phyloP scores from a whole-genome alignment of 2,113 vertebrate species.

The Solea senegalensis region DNA sequence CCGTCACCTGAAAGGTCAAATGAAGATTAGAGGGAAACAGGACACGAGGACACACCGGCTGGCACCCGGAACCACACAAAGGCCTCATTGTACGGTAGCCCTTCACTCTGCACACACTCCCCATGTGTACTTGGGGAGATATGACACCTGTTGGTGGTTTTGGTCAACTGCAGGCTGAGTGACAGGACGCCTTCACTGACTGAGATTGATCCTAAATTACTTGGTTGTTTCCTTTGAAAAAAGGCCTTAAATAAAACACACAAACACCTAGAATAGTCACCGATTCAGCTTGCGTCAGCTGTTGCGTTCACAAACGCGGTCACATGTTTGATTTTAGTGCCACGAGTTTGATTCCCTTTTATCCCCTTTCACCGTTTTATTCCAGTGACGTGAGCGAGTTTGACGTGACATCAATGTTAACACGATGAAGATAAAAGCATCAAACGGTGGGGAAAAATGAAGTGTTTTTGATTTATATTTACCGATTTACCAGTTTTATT shows the following conservation, averaged over 20 bases:
- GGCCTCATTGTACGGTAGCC: slow-evolving; percentile 73
- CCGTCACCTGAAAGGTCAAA: slow-evolving; percentile 77
- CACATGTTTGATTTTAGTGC: background rate
- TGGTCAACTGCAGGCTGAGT: slow-evolving; percentile 49
- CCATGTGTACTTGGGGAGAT: slow-evolving; percentile 45
- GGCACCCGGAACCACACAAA: slow-evolving; percentile 77
- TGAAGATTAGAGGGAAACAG: slow-evolving; percentile 79
- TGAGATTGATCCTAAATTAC: background rate
- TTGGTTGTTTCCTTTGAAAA: background rate
- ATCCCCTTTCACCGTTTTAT: background rate
- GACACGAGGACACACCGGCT: slow-evolving; percentile 74
- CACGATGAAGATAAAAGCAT: background rate
- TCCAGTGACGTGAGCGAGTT: background rate
- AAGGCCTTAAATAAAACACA: background rate
- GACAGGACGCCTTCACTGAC: background rate
- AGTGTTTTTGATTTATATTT: slow-evolving; percentile 21
- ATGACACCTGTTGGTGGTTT: slow-evolving; percentile 78
- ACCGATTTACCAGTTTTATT: slow-evolving; percentile 8
- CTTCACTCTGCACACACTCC: slow-evolving; percentile 24
- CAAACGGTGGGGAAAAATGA: background rate
- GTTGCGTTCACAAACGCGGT: background rate
- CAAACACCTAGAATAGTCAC: background rate
- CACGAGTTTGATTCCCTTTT: slow-evolving; percentile 9
- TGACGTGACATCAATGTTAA: background rate
- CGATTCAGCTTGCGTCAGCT: background rate